Conservation (phyloP, 2,888 invertebrate species). For the Amphipoea oculea region DNA sequence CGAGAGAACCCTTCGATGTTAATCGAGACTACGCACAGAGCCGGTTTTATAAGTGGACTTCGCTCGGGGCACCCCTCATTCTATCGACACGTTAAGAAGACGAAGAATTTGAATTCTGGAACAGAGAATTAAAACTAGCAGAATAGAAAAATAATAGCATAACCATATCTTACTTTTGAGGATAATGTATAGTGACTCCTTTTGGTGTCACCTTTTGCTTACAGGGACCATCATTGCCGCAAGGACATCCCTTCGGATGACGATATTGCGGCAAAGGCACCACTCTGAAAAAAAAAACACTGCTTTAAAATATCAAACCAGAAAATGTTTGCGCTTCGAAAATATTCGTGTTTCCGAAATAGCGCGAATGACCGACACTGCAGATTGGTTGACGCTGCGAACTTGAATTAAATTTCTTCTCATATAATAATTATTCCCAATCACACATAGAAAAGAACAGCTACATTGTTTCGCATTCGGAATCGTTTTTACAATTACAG, state of each 20-base stretch:
- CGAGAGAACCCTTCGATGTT: no score
- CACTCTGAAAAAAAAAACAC: constrained; percentile 71
- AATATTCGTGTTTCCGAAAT: not conserved
- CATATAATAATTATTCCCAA: no score
- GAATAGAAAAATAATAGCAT: not conserved
- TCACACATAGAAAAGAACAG: not conserved
- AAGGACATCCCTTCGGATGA: constrained; percentile 79
- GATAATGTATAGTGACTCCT: constrained; percentile 85
- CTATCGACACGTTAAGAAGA: no score
- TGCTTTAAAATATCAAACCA: not conserved
- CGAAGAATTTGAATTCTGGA: no score
- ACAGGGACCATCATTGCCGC: constrained; percentile 81
- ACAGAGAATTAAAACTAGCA: not conserved
- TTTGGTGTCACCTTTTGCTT: constrained; percentile 83
- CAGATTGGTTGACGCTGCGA: not conserved
- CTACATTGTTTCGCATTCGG: not conserved
- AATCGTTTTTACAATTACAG: not conserved
- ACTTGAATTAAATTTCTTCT: not conserved
- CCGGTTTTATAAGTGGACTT: no score
- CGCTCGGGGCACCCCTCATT: no score
- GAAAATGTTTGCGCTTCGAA: not conserved
- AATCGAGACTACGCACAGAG: no score
- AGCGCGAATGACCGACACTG: not conserved
- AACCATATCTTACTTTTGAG: constrained; percentile 79
- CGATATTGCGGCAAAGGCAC: constrained; percentile 77